Conservation (phyloP, 2,797 vertebrate genomes). For the Oophaga sylvatica region DNA sequence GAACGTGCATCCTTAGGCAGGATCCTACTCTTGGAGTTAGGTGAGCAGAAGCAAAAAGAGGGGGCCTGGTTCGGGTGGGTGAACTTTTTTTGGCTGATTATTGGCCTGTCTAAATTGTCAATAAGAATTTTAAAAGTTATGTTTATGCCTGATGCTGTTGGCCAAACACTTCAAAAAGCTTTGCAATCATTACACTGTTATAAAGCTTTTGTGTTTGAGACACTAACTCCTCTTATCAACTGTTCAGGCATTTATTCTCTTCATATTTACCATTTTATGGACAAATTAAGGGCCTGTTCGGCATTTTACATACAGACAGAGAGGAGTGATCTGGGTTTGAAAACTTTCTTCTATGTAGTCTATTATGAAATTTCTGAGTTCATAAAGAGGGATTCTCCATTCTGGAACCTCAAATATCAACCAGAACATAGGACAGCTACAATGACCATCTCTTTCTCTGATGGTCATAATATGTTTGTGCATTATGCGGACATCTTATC, state of each 20-base stretch:
- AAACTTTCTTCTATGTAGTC: background rate
- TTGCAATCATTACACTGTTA: background rate
- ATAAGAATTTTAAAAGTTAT: no score
- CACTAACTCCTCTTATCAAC: background rate
- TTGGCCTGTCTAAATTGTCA: no score
- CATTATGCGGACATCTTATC: background rate
- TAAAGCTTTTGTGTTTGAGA: background rate
- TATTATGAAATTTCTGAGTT: background rate
- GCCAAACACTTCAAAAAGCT: background rate
- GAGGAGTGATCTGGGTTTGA: no score
- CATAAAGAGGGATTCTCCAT: no score
- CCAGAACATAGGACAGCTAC: background rate
- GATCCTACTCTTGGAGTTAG: no score
- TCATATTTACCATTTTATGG: background rate
- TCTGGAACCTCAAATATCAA: background rate
- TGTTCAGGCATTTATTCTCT: background rate
- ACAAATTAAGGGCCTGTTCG: background rate
- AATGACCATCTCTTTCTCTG: background rate
- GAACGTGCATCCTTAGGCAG: no score
- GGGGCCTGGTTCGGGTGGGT: no score
- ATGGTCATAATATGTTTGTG: background rate
- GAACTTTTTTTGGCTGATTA: no score
- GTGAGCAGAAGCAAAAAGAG: no score
- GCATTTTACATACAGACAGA: background rate
- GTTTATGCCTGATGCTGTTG: background rate